Evolutionary conservation across 1,140 invertebrate genomes (phyloP).

Genomic region (Phymastichus coffea): DNA sequence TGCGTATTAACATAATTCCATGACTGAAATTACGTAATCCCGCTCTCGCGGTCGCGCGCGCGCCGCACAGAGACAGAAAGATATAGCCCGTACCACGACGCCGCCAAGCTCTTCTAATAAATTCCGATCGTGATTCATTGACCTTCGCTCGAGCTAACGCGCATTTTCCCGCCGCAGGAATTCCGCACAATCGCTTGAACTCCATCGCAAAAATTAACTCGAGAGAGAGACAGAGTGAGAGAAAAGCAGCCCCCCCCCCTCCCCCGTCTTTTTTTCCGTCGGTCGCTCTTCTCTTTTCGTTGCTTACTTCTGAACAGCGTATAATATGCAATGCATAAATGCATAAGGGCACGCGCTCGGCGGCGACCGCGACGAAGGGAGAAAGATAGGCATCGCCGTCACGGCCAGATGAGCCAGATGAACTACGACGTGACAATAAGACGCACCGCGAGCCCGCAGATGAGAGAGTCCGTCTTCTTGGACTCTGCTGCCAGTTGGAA

Average conservation of each 20-base stretch:
- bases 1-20: constrained; percentile 21
- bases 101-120: constrained; percentile 6
- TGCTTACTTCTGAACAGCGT: too few species aligned
- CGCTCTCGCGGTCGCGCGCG: too few species aligned
- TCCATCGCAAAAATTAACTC: too few species aligned
- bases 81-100: constrained; percentile 9
- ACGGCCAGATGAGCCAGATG: background rate
- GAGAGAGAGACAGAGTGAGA: too few species aligned
- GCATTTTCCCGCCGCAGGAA: too few species aligned
- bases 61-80: constrained; percentile 13
- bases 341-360: constrained; percentile 31
- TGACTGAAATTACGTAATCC: constrained; percentile 25
- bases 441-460: too few species aligned
- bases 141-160: constrained; percentile 8
- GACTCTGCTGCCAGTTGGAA: too few species aligned
- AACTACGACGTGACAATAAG: too few species aligned
- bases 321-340: constrained; percentile 53
- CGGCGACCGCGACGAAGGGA: background rate
- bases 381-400: background rate
- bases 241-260: too few species aligned
- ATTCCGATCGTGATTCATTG: constrained; percentile 27
- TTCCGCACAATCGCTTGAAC: too few species aligned
- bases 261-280: background rate
- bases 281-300: constrained; percentile 1
- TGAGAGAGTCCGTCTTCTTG: too few species aligned